phyloP scores from a whole-genome alignment of 2,797 vertebrate genomes.

The Fistularia tabacaria region DNA sequence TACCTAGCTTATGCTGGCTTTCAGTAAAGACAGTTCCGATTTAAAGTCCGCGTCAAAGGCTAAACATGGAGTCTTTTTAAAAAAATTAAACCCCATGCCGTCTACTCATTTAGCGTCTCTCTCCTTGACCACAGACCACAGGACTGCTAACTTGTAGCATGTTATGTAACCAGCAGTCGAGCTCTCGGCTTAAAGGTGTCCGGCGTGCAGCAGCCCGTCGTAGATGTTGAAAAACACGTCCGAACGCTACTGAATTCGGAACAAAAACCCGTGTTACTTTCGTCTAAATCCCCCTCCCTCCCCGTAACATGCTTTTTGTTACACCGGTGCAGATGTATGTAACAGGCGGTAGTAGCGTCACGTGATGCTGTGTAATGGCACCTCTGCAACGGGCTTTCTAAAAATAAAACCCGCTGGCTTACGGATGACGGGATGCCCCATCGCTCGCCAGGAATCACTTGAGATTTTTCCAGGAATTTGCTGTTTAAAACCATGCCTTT shows the following conservation, averaged over 20 bases:
- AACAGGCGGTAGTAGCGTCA: constrained; percentile 36
- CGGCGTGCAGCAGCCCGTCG: too few relatives aligned
- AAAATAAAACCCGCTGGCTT: constrained; percentile 62
- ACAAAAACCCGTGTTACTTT: background rate
- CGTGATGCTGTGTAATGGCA: constrained; percentile 41
- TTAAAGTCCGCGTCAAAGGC: too few relatives aligned
- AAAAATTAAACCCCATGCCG: background rate
- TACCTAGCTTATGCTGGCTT: too few relatives aligned
- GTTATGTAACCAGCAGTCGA: background rate
- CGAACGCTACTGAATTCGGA: background rate
- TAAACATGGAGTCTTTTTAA: too few relatives aligned
- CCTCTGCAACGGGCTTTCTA: constrained; percentile 46
- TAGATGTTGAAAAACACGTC: too few relatives aligned
- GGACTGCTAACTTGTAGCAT: background rate
- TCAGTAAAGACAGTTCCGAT: too few relatives aligned
- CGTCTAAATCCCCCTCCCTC: background rate
- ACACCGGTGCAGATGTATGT: constrained; percentile 5
- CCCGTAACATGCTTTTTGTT: too few relatives aligned
- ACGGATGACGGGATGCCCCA: constrained; percentile 34
- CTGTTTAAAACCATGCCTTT: too few relatives aligned
- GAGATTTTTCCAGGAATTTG: too few relatives aligned
- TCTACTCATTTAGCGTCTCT: background rate
- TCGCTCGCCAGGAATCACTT: constrained; percentile 3
- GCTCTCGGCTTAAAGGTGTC: background rate
- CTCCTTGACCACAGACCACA: background rate